Evolutionary conservation across 2,888 invertebrate genomes (phyloP).

Genomic region (Siphlonurus alternatus): DNA sequence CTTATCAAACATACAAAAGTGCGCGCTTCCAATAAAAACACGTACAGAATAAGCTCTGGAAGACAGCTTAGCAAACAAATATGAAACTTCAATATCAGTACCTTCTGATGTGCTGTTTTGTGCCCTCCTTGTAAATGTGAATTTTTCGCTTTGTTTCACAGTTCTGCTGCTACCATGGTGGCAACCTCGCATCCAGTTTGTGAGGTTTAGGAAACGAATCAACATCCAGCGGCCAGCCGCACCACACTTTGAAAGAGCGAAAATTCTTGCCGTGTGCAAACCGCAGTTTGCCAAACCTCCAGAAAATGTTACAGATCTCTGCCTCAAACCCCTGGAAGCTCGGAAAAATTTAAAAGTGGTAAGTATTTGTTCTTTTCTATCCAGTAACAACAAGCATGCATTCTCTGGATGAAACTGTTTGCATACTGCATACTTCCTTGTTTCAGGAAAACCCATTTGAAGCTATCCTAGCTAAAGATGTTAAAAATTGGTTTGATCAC

Average conservation of each 20-base stretch:
- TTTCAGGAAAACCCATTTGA: conserved; percentile 48
- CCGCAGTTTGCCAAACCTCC: conserved; percentile 39
- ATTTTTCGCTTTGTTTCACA: no score
- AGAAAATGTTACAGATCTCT: conserved; percentile 27
- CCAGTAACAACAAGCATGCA: no score
- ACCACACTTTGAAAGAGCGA: conserved; percentile 51
- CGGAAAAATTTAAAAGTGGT: conserved; percentile 13
- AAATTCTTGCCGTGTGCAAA: conserved; percentile 43
- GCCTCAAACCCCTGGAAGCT: conserved; percentile 26
- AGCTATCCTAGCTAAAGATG: conserved; percentile 51
- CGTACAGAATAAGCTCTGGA: no score
- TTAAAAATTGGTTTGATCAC: conserved; percentile 47
- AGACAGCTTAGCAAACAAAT: no score
- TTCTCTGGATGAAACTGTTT: no score
- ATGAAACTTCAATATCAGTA: no score
- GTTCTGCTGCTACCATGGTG: conserved; percentile 20
- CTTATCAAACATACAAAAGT: no score
- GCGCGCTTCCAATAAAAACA: no score
- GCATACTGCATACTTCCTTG: no score
- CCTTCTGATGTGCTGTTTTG: no score
- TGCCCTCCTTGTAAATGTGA: no score
- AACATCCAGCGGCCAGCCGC: conserved; percentile 57
- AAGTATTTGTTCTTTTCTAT: conserved; percentile 6
- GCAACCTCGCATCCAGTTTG: conserved; percentile 17
- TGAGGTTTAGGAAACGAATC: conserved; percentile 52